Conservation (phyloP, 2,113 vertebrate species). For the Oxyura jamaicensis region DNA sequence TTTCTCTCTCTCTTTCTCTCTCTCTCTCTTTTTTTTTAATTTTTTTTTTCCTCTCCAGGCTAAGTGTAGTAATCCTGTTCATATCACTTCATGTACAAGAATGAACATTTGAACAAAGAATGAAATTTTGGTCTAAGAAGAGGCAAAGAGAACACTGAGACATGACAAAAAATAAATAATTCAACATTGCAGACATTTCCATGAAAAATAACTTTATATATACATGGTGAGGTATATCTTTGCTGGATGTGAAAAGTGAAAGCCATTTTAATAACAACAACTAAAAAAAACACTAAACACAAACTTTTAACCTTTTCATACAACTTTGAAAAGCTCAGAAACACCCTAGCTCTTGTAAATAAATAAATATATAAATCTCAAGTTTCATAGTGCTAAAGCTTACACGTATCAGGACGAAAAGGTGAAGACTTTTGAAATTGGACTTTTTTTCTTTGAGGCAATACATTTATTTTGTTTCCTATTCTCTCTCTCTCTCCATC, state of each 20-base stretch:
- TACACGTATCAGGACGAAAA: background rate
- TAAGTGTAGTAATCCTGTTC: background rate
- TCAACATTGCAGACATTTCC: background rate
- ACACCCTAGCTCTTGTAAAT: fast-evolving
- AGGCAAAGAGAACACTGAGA: background rate
- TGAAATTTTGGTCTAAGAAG: background rate
- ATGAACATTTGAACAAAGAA: background rate
- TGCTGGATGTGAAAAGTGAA: background rate
- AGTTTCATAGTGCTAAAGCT: background rate
- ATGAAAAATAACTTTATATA: background rate
- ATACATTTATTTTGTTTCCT: background rate
- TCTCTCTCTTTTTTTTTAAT: background rate
- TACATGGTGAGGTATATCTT: background rate
- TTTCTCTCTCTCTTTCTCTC: background rate
- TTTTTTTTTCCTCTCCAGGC: background rate
- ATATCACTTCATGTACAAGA: background rate
- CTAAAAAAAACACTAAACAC: background rate
- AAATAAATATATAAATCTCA: background rate
- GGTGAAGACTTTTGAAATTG: conserved; percentile 12
- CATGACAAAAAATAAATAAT: background rate
- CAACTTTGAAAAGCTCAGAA: background rate
- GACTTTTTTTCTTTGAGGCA: conserved; percentile 15
- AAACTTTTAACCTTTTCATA: background rate
- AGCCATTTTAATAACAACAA: background rate
- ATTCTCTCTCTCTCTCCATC: background rate